phyloP scores from a whole-genome alignment of 1,140 invertebrate species.

The Coptotermes formosanus region DNA sequence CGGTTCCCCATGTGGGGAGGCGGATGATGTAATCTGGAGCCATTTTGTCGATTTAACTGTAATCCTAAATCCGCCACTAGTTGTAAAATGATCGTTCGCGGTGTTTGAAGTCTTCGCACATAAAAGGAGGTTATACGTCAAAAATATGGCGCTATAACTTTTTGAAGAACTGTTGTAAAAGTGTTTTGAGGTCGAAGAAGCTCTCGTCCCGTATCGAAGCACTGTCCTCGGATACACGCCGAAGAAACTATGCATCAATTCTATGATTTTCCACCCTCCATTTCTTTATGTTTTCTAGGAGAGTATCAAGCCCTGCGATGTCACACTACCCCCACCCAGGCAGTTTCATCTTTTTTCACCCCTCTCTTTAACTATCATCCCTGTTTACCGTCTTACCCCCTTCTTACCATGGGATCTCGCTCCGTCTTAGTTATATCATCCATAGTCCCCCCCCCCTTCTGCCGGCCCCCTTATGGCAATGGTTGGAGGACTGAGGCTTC shows the following conservation, averaged over 20 bases:
- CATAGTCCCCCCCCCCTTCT: not conserved
- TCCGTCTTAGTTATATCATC: slow-evolving; percentile 20
- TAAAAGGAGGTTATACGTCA: not conserved
- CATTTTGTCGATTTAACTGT: not conserved
- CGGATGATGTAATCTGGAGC: not conserved
- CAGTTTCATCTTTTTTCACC: not conserved
- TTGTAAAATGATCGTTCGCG: not conserved
- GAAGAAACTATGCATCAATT: not conserved
- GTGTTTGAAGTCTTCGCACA: not conserved
- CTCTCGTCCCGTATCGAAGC: not conserved
- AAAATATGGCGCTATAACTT: slow-evolving; percentile 1
- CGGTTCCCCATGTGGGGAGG: not conserved
- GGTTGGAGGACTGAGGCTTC: not conserved
- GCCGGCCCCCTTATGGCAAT: not conserved
- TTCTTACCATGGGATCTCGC: slow-evolving; percentile 5
- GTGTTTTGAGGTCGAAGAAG: not conserved
- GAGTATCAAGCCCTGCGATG: not conserved
- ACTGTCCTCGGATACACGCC: not conserved
- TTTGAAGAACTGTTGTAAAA: not conserved
- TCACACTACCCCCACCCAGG: not conserved
- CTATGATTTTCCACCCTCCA: not conserved
- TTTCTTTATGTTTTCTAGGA: not conserved
- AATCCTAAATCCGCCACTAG: not conserved
- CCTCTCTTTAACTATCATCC: slow-evolving; percentile 26
- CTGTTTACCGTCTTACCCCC: slow-evolving; percentile 24